Evolutionary conservation across 2,888 invertebrate genomes (phyloP).

Genomic region (Dynastes hyllus): DNA sequence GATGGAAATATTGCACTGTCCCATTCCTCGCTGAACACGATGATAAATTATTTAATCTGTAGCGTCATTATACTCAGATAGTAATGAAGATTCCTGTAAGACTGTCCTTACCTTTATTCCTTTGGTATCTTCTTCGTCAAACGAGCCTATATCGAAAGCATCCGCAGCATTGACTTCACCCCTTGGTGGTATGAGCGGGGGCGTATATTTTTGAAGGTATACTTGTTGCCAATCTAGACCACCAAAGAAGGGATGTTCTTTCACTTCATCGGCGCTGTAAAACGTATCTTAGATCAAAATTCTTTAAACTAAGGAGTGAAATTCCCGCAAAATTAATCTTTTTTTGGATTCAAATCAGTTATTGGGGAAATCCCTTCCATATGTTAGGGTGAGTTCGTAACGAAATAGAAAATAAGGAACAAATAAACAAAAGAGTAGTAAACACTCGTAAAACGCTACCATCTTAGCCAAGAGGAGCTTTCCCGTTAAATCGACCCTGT

Average conservation of each 20-base stretch:
- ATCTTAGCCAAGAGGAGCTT: background rate
- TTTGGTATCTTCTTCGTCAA: conserved; percentile 99
- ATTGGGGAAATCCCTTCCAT: too few relatives aligned
- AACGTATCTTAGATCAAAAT: conserved; percentile 16
- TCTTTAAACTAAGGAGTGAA: too few relatives aligned
- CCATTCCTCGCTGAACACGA: too few relatives aligned
- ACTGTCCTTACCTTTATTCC: conserved; percentile 87
- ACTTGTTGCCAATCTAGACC: conserved; percentile 99
- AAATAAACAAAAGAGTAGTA: background rate
- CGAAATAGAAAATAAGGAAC: too few relatives aligned
- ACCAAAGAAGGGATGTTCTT: conserved; percentile 97
- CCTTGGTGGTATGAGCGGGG: conserved; percentile 97
- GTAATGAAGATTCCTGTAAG: background rate
- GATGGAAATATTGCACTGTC: too few relatives aligned
- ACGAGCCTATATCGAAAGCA: conserved; percentile 99
- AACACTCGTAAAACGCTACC: background rate
- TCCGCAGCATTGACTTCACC: conserved; percentile 99
- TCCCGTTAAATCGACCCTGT: background rate
- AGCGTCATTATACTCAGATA: too few relatives aligned
- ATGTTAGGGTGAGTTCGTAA: too few relatives aligned
- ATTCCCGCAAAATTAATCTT: too few relatives aligned
- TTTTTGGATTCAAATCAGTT: too few relatives aligned
- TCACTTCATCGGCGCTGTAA: conserved; percentile 93
- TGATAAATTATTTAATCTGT: too few relatives aligned
- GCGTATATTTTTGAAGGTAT: conserved; percentile 98